phyloP scores from a whole-genome alignment of 64 coral and sea anemone genomes.

The Astreopora myriophthalma region DNA sequence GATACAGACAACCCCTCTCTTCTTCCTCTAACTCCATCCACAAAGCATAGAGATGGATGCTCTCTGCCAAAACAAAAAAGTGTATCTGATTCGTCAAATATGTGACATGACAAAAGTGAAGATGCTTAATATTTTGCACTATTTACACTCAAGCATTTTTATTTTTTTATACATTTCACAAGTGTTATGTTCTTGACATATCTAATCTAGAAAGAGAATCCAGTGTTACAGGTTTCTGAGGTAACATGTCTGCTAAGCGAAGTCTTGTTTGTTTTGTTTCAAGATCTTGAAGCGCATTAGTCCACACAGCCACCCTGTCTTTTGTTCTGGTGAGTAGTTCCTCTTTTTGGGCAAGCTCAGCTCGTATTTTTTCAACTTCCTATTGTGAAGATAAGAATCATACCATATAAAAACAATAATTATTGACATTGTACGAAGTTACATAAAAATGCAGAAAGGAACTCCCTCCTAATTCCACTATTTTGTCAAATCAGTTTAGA shows the following conservation, averaged over 20 bases:
- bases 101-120: too few species aligned
- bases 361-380: constrained; percentile 69
- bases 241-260: constrained; percentile 48
- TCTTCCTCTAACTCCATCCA: too few species aligned
- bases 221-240: neutral
- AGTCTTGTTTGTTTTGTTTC: constrained; percentile 51
- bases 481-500: too few species aligned
- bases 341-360: constrained; percentile 68
- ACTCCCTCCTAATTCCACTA: too few species aligned
- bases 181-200: neutral
- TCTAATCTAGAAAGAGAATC: constrained; percentile 11
- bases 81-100: too few species aligned
- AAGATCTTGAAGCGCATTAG: constrained; percentile 30
- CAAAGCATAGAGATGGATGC: too few species aligned
- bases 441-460: too few species aligned
- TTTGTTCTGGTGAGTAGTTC: constrained; percentile 50
- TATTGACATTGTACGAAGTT: neutral
- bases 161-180: too few species aligned
- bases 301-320: constrained; percentile 41
- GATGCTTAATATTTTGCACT: too few species aligned
- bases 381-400: neutral
- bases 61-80: too few species aligned
- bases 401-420: neutral
- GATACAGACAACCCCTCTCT: too few species aligned
- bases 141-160: too few species aligned